These are phyloP conservation scores for Listrodromus nycthemerus DNA, from an alignment of 2,888 invertebrate genomes.

Conservation along the genomic window DNA sequence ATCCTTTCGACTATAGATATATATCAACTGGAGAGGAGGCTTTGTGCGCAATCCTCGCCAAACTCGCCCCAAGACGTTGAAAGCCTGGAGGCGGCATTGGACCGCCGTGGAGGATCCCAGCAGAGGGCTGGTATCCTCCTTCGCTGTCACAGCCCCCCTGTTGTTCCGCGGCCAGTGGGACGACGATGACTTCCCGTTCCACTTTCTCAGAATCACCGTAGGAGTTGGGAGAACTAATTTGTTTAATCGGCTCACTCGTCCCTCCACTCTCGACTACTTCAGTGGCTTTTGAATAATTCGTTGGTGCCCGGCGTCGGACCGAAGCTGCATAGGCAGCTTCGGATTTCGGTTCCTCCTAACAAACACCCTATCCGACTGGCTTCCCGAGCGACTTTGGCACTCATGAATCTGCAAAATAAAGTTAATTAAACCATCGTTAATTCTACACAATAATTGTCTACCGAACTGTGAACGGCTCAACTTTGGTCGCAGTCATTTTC, in stretches of 20 bases:
- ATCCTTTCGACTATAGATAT: background rate
- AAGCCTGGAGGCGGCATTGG: slow-evolving; percentile 37
- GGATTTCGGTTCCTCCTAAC: slow-evolving; percentile 6
- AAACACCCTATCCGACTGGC: slow-evolving; percentile 14
- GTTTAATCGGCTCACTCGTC: slow-evolving; percentile 55
- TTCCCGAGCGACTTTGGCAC: background rate
- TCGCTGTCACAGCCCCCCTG: slow-evolving; percentile 22
- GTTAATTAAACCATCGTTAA: slow-evolving; percentile 1
- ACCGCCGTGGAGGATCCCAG: slow-evolving; percentile 7
- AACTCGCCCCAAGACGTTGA: slow-evolving; percentile 37
- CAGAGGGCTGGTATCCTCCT: slow-evolving; percentile 8
- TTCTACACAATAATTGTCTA: background rate
- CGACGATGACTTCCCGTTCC: slow-evolving; percentile 23
- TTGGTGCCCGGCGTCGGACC: slow-evolving; percentile 16
- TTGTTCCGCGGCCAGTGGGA: slow-evolving; percentile 25
- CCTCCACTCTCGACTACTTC: slow-evolving; percentile 35
- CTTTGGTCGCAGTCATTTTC: background rate
- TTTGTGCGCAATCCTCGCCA: slow-evolving; percentile 31
- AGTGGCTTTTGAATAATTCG: slow-evolving; percentile 55
- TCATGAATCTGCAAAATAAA: slow-evolving; percentile 8
- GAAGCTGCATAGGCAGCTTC: background rate
- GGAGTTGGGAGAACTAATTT: slow-evolving; percentile 40
- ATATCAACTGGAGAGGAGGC: background rate
- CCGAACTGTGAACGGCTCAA: background rate
- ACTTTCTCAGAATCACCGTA: slow-evolving; percentile 19